phyloP scores from a whole-genome alignment of 2,113 vertebrate species.

The Aythya baeri region DNA sequence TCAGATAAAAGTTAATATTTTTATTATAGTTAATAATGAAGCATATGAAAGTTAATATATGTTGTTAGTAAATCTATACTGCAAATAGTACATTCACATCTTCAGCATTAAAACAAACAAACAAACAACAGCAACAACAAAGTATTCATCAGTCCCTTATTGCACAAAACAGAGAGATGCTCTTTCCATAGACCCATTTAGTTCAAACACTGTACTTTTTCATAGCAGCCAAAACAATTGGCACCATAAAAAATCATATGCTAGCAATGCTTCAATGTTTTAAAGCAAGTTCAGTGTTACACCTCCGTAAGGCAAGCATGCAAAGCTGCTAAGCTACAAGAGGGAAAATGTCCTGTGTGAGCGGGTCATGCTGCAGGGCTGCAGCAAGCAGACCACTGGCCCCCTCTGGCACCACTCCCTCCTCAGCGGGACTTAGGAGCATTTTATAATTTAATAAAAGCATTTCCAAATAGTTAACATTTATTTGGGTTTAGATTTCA shows the following conservation, averaged over 20 bases:
- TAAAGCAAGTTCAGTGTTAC: neutral
- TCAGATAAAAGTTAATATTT: neutral
- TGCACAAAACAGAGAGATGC: accelerated
- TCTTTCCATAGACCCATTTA: neutral
- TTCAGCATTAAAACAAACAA: accelerated
- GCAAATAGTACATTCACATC: neutral
- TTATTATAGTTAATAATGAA: neutral
- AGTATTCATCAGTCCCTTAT: neutral
- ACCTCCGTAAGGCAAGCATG: accelerated
- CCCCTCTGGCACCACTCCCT: neutral
- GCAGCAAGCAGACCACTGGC: accelerated
- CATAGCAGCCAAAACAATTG: neutral
- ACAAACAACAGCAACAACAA: too few species aligned
- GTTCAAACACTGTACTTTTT: neutral
- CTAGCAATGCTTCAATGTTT: neutral
- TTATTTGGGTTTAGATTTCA: neutral
- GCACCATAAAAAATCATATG: neutral
- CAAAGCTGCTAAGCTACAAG: neutral
- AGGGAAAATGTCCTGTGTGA: accelerated
- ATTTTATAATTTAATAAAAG: neutral
- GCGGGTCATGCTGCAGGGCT: neutral
- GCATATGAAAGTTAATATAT: neutral
- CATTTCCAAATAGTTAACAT: neutral
- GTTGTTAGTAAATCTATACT: neutral
- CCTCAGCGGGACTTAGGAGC: neutral